Evolutionary conservation across 2,113 vertebrate species (phyloP).

Genomic region (Anarhynchus alexandrinus): DNA sequence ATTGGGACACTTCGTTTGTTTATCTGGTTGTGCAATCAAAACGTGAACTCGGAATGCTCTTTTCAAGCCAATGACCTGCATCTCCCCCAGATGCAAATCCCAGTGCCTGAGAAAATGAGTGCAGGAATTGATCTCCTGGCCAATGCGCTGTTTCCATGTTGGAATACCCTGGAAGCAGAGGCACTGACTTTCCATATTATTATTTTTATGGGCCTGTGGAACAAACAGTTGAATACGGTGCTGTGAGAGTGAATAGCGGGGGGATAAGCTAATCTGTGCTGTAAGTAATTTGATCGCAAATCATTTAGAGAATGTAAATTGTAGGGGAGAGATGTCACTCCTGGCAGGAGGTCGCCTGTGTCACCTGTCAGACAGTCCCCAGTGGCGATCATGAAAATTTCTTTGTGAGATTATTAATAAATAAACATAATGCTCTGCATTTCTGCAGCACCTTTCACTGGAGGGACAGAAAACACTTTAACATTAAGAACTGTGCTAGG

Average conservation of each 20-base stretch:
- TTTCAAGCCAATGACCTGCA: constrained; percentile 28
- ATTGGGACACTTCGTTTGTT: constrained; percentile 32
- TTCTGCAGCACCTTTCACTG: constrained; percentile 2
- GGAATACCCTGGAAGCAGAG: constrained; percentile 10
- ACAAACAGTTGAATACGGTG: constrained; percentile 9
- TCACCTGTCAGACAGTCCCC: constrained; percentile 60
- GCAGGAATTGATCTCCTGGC: constrained; percentile 17
- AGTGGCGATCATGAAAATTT: constrained; percentile 44
- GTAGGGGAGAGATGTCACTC: constrained; percentile 58
- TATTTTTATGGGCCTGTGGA: constrained; percentile 34
- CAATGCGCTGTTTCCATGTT: not conserved
- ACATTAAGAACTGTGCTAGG: not conserved
- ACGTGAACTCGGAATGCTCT: not conserved
- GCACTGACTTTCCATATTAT: constrained; percentile 31
- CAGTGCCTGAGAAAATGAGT: constrained; percentile 25
- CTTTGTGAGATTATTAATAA: constrained; percentile 55
- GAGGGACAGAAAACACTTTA: not conserved
- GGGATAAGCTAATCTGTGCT: constrained; percentile 35
- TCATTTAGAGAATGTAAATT: constrained; percentile 64
- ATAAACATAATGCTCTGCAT: constrained; percentile 52
- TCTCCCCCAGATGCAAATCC: constrained; percentile 36
- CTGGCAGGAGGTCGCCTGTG: constrained; percentile 55
- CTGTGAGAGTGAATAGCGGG: not conserved
- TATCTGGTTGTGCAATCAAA: constrained; percentile 31
- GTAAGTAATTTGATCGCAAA: constrained; percentile 53